Base-by-base conservation (phyloP, 2,797 vertebrate species). In the Anolis apletophallus region DNA sequence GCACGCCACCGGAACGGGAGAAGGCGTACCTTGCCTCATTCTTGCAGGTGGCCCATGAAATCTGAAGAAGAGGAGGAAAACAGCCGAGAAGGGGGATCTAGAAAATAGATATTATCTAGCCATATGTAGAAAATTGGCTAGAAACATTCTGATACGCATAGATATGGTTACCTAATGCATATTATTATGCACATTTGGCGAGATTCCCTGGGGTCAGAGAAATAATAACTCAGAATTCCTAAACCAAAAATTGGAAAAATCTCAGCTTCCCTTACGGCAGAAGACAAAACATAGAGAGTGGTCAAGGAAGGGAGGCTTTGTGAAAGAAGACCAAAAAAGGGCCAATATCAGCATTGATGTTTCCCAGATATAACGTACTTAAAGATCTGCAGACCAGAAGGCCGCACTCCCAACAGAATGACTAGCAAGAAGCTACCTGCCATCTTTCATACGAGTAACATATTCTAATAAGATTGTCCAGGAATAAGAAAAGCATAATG, bases 341-440 rank as follows among this genome's bases (percentile, higher is more conserved):
- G 2, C 75, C 34, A 84, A 68, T 1, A 14, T 46, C 8, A 72
- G 71, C 40, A 87, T 71, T 83, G 78, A 13, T 61, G 46, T 71
- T 55, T 29, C 10, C 54, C 87, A 81, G 89, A 83, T 68, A 72
- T 77, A 87, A 77, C 84, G n/a, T n/a, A n/a, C n/a, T n/a, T n/a
- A n/a, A n/a, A n/a, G n/a, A n/a, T n/a, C n/a, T n/a, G n/a, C n/a
- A n/a, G n/a, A n/a, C 61, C 1, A 54, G 87, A 5, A 72, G 55
- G 12, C 57, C 68, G 0, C 21, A 83, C 59, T 21, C 19, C 34
- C 61, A 78, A 80, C 9, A 32, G 67, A 73, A 71, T 83, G 85
- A 87, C 71, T 21, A 87, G 12, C 3, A 81, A 26, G 73, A 32
- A 78, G 9, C 92, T 90, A 84, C 83, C 23, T 83, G 19, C 12